Evolutionary conservation across 2,797 vertebrate genomes (phyloP), one percentile per base, ranked within the genome.

Genomic region (Cossypha heuglini): DNA sequence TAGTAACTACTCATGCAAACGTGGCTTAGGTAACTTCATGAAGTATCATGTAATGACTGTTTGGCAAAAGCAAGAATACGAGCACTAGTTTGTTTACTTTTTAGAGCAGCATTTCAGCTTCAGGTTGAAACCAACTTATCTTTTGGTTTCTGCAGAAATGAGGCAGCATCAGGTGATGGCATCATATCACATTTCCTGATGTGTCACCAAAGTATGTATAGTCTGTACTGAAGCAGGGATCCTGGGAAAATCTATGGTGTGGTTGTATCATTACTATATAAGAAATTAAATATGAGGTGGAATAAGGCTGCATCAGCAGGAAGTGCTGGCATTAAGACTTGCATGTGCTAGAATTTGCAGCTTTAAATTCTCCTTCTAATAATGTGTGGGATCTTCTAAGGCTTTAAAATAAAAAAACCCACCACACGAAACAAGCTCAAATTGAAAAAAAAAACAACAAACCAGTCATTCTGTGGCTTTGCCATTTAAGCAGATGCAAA

Each of bases 71-170:
- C 76, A 55, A 93, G 88, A 93, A 69, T 94, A 93, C 52, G 3
- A 95, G 82, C 79, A 22, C 42, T 95, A 86, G 84, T 90, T 76
- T 96, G 91, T 94, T 92, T 91, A 86, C 76, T 95, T 95, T 94
- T 83, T 91, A 93, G 93, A 91, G 93, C 86, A 97, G 96, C 85
- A 83, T 94, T 97, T 90, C 95, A 96, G 91, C 79, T 92, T 95
- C 91, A 95, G 96, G 94, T 97, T 96, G 96, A 96, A 97, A 95
- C 96, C 96, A 96, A 77, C 51, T 94, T 96, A 95, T 95, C 91
- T 96, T 97, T 96, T 94, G 96, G 95, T 96, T 97, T 96, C 94
- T 97, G 91, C 95, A 96, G 96, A 96, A 95, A 96, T 86, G 95
- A 96, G 95, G 83, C 95, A 96, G 80, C 96, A 96, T 96, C 96